phyloP scores from a whole-genome alignment of 2,888 invertebrate species.

The Apodemia hepburni region DNA sequence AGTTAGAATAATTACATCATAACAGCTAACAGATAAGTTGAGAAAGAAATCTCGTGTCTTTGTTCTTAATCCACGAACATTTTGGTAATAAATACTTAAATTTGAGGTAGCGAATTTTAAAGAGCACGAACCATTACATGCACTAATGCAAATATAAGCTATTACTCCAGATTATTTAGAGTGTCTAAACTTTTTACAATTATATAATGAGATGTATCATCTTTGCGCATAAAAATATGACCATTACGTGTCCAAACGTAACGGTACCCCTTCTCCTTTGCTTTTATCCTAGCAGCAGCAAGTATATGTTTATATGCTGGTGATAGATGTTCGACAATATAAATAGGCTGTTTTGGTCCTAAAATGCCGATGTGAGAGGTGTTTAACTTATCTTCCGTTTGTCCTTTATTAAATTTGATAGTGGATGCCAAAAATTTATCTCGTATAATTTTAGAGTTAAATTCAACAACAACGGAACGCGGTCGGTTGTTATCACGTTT shows the following conservation, averaged over 20 bases:
- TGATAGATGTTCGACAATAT: slow-evolving; percentile 8
- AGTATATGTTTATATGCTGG: slow-evolving; percentile 19
- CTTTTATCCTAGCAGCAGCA: slow-evolving; percentile 21
- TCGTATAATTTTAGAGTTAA: slow-evolving; percentile 13
- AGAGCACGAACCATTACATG: not conserved
- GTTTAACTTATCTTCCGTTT: slow-evolving; percentile 19
- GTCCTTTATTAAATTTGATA: slow-evolving; percentile 24
- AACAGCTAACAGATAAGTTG: slow-evolving; percentile 4
- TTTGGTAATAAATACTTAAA: slow-evolving; percentile 26
- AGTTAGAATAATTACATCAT: slow-evolving; percentile 12
- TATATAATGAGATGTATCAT: slow-evolving; percentile 17
- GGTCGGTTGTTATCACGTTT: not conserved
- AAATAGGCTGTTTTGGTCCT: not conserved
- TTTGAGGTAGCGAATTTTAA: slow-evolving; percentile 4
- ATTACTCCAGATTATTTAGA: not conserved
- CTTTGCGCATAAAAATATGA: slow-evolving; percentile 20
- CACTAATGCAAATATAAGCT: not conserved
- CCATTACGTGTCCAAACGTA: slow-evolving; percentile 22
- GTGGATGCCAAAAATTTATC: slow-evolving; percentile 20
- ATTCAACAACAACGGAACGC: slow-evolving; percentile 18
- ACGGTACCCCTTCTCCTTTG: slow-evolving; percentile 19
- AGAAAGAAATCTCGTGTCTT: slow-evolving; percentile 22
- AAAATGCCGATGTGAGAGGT: slow-evolving; percentile 1
- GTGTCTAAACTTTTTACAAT: slow-evolving; percentile 7
- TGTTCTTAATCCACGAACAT: slow-evolving; percentile 22